Evolutionary conservation across 2,888 invertebrate genomes (phyloP), one percentile per base, ranked within the genome.

Genomic region (Uloborus plumipes): DNA sequence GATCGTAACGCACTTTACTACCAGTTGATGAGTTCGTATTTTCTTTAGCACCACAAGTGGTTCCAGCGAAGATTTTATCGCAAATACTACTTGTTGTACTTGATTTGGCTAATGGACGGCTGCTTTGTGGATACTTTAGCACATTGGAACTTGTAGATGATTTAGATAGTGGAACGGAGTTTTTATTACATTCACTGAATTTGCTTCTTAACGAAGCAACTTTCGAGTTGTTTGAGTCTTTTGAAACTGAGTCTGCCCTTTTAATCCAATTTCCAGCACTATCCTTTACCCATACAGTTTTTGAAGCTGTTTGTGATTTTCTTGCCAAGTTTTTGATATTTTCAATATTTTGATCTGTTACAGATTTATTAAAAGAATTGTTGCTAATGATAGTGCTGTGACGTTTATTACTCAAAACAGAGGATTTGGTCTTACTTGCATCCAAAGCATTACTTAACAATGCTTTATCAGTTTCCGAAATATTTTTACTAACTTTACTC

Each of bases 81-180:
- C 71, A 82, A 49, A 82, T 82, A 66, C 66, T 82, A 53, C 76
- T 82, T 18, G 76, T 76, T 20, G 81, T 82, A 49, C 61, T 82
- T n/a, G 81, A 82, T 72, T 82, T 82, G n/a, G 75, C 75, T 58
- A 82, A 53, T 49, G 81, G 75, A 76, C 81, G 75, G 53, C 31
- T 59, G 55, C 15, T 58, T 16, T 59, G 61, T 20, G n/a, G 6
- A 53, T 82, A 76, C 26, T 70, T 61, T 59, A 76, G 75, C 71
- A 82, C 81, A 26, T 59, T 71, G n/a, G 66, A 71, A 15, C 69
- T 61, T 49, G 81, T 82, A 15, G 51, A 59, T 20, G 75, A 82
- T 76, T 82, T 82, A 26, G 75, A 39, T 66, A 82, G 47, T 50
- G 81, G 71, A 49, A n/a, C 26, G 15, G 18, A 22, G 61, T 71